Conservation (phyloP, 2,888 invertebrate genomes). For the Ochropleura plecta region DNA sequence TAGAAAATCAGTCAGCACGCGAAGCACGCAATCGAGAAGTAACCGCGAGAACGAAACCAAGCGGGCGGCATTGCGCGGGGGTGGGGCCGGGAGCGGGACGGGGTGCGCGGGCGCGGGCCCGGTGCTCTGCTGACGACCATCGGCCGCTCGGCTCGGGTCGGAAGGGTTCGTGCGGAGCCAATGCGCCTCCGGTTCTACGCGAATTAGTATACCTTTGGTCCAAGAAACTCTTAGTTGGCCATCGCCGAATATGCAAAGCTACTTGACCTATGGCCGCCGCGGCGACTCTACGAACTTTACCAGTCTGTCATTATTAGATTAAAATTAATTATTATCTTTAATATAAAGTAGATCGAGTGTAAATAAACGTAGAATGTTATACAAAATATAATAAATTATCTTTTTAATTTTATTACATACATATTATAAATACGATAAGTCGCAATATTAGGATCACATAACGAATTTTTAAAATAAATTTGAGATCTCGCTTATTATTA, state of each 20-base stretch:
- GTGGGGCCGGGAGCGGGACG: constrained; percentile 71
- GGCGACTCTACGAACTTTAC: constrained; percentile 91
- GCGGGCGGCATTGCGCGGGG: constrained; percentile 87
- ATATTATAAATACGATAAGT: constrained; percentile 87
- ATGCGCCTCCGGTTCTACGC: constrained; percentile 90
- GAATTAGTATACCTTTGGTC: constrained; percentile 90
- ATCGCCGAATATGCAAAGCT: constrained; percentile 90
- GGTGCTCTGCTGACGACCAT: constrained; percentile 81
- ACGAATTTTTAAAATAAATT: constrained; percentile 90
- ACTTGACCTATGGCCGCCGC: constrained; percentile 90
- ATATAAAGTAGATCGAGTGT: constrained; percentile 90
- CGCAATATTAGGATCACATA: constrained; percentile 89
- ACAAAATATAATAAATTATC: constrained; percentile 90
- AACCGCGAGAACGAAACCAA: constrained; percentile 90
- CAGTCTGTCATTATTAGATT: constrained; percentile 91
- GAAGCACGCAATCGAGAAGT: constrained; percentile 91
- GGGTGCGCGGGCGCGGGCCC: constrained; percentile 70
- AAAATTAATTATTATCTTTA: constrained; percentile 91
- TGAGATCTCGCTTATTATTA: constrained; percentile 91
- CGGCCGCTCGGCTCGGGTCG: constrained; percentile 78
- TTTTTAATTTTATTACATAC: constrained; percentile 84
- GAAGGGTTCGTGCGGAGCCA: constrained; percentile 88
- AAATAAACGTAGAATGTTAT: constrained; percentile 90
- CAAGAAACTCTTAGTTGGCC: constrained; percentile 90
- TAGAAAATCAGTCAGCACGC: constrained; percentile 92